Evolutionary conservation across 1,140 invertebrate species (phyloP), one percentile per base, ranked within the genome.

Genomic region (Leptopilina clavipes): DNA sequence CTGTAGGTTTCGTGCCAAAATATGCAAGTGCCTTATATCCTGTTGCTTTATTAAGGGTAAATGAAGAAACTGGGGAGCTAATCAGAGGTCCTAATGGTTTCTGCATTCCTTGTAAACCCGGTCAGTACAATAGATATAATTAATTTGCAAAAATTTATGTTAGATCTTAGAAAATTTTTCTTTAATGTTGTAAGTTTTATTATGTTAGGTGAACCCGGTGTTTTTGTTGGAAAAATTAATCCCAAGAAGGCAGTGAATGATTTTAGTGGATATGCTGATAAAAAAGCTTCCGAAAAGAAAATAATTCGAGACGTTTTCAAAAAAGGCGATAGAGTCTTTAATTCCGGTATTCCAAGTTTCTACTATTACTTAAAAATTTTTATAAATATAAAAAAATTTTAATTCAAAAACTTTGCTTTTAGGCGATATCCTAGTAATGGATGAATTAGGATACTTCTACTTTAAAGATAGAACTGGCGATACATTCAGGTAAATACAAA

Each of bases 381-480:
- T 12, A 31, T 19, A 22, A 65, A 52, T 12, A 72, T 40, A 22
- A 48, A 52, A 59, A 37, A 19, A 17, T 12, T 71, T 43, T 14
- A 40, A 71, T 40, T 40, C 5, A 10, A 17, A 2, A 44, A 43
- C n/a, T 18, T 44, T 70, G 3, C 40, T 44, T 12, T 11, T 86
- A 94, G 95, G 98, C 76, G 98, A 99, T 91, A 94, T 99, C 80
- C 91, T 99, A 48, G 93, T 96, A 0, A 95, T 95, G 93, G 98
- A 99, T 87, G 94, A 97, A 70, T 93, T 95, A 48, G 97, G 98
- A 5, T 99, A 98, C 88, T 95, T 97, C 83, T 99, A 97, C 88
- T 99, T 99, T 89, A 96, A 95, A 82, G 98, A 99, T 87, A 93
- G 98, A 81, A 98, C 96, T 17, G 98, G 98, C 11, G 98, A 99